Base-by-base conservation (phyloP, 2,113 vertebrate species). In the Nibea albiflora region DNA sequence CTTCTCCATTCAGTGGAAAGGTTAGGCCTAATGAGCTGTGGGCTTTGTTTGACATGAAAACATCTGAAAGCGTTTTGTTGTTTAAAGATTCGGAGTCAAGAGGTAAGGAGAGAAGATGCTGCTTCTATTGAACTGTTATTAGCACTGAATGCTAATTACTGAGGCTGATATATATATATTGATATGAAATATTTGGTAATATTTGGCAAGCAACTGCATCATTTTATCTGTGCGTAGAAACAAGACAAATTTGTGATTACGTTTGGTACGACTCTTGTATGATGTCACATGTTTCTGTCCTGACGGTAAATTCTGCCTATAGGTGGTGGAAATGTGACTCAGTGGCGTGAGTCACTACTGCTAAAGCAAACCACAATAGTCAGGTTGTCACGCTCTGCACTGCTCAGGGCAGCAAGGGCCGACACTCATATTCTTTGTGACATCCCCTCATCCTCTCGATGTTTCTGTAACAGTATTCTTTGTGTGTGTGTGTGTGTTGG, bases 371-470 rank as follows among this genome's bases (percentile, higher is more conserved):
- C 58, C 56, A 56, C 73, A 80, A 72, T 11, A 65, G 84, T 86
- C 90, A 87, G 85, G 80, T 84, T 87, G 86, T 88, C 78, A 79
- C 53, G 31, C 74, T 65, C 64, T 56, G 46, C 67, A 11, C 50
- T 35, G 90, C 83, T 85, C n/a, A 46, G 39, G 84, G 85, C 76
- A 64, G n/a, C 62, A 20, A 4, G 22, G 54, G 60, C 61, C 66
- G 14, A 71, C 81, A 81, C 83, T 66, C 83, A 52, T 85, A 88
- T 89, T 81, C 50, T 78, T 76, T 64, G 74, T 84, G 84, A 86
- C 84, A 88, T 70, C 54, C n/a, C 14, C 58, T 28, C 52, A 62
- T 39, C 31, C 53, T 46, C 57, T 54, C 14, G 6, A 24, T 50
- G 52, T 4, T 46, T 42, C 42, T 64, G 52, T 76, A 64, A 69